A percentile compares a stretch with the other conserved stretches of the same genome.
Conservation (phyloP, 2,888 invertebrate genomes). For the Drymonia ruficornis region DNA sequence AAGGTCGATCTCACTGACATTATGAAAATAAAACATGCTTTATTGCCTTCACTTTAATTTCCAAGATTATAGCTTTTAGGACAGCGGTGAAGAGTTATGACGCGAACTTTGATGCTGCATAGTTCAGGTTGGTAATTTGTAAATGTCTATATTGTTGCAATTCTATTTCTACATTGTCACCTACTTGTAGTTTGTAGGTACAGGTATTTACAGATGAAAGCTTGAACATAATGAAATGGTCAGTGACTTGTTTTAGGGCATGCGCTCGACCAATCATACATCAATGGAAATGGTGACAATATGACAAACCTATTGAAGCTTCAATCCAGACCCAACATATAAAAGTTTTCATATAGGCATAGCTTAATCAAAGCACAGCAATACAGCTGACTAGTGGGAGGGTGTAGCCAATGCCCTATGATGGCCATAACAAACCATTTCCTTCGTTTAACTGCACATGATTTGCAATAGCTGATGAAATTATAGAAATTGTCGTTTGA, state of each 20-base stretch:
- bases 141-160: background rate
- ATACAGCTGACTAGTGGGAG: background rate
- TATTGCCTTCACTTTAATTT: conserved; percentile 7
- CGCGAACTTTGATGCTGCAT: conserved; percentile 8
- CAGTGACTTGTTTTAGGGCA: no score
- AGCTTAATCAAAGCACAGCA: background rate
- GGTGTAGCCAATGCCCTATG: background rate
- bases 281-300: no score
- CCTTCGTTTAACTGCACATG: background rate
- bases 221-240: no score
- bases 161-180: background rate
- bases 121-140: conserved; percentile 15
- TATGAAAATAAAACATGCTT: conserved; percentile 13
- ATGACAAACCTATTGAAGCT: no score
- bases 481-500: background rate
- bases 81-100: conserved; percentile 10
- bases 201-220: no score
- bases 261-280: no score
- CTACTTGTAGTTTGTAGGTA: background rate
- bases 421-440: background rate
- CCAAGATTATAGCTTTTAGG: conserved; percentile 13
- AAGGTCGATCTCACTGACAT: conserved; percentile 53
- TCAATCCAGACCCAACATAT: no score
- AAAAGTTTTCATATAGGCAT: no score
- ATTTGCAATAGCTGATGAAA: background rate